Evolutionary conservation across 2,113 vertebrate species (phyloP), one percentile per base, ranked within the genome.

Genomic region (Chamaetylas fuelleborni): DNA sequence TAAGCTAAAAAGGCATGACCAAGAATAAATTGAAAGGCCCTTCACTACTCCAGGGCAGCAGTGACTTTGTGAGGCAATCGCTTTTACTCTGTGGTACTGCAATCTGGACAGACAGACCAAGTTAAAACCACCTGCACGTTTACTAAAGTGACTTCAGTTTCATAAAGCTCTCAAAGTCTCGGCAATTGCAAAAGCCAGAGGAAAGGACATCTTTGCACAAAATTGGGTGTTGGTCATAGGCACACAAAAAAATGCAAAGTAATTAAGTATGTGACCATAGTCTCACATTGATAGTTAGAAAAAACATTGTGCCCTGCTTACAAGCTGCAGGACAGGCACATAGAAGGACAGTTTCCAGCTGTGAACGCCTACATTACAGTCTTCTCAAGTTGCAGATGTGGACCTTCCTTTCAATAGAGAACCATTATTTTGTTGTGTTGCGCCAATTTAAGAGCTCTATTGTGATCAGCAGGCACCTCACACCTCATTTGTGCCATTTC

Each of bases 1-100:
- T 95, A 96, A 93, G 93, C 93, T 92, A 85, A 95, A 96, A 95
- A 91, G 89, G 93, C 90, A 96, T 91, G 92, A 96, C 81, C 90
- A 95, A 90, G 87, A 91, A 96, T 93, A 96, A 96, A 95, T 90
- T 96, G 90, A 93, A 92, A 96, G 92, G 71, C 74, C 85, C 33
- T 94, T 81, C 50, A 81, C 66, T 61, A 85, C 61, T 76, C n/a
- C 85, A 94, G 81, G 87, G 66, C 66, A 85, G 70, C 40, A 90
- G 36, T 90, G 95, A 96, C 85, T 91, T 94, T 93, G 92, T 23
- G 36, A 91, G 31, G 45, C 81, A 82, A 56, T 19, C 0, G 1
- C 74, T 72, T 91, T 90, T 19, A 19, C 34, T 67, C 61, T 14
- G 8, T 91, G 70, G 57, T 40, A 67, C 33, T 56, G 70, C 43